Percentiles rank a stretch among this genome's conserved stretches.
These are phyloP conservation scores for Lateolabrax maculatus DNA, from an alignment of 2,797 vertebrate genomes.

Conservation along the genomic window DNA sequence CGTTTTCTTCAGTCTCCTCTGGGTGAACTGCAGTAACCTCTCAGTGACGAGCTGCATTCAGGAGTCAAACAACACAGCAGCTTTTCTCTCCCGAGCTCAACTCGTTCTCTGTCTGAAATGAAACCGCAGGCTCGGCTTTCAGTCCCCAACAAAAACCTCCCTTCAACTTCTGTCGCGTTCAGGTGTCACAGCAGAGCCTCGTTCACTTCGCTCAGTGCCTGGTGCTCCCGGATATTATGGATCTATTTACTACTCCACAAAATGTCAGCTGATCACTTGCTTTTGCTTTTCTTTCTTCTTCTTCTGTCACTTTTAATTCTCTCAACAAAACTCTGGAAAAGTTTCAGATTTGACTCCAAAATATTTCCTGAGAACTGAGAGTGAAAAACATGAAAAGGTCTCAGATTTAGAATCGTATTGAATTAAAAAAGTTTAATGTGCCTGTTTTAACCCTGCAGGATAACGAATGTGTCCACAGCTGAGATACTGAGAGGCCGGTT, in stretches of 20 bases:
- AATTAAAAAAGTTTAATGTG: too few relatives aligned
- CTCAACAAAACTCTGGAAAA: too few relatives aligned
- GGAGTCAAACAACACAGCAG: conserved; percentile 15
- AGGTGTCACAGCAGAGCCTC: neutral
- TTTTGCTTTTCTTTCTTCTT: too few relatives aligned
- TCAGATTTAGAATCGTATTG: too few relatives aligned
- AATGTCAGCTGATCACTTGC: too few relatives aligned
- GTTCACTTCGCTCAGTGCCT: neutral
- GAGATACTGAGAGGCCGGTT: too few relatives aligned
- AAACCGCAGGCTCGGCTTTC: neutral
- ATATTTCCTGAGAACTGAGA: too few relatives aligned
- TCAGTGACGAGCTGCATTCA: conserved; percentile 5
- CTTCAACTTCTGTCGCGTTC: neutral
- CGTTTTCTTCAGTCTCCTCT: neutral
- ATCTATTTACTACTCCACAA: neutral
- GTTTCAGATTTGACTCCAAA: too few relatives aligned
- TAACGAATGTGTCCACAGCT: too few relatives aligned
- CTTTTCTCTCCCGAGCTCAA: neutral
- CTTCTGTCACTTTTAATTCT: too few relatives aligned
- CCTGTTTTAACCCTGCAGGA: too few relatives aligned
- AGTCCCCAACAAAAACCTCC: conserved; percentile 15
- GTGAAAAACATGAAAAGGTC: too few relatives aligned
- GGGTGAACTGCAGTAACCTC: conserved; percentile 29
- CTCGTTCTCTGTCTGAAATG: neutral
- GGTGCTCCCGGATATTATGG: neutral